Conservation (phyloP, 2,888 invertebrate genomes). For the Invenusta paracnida region DNA sequence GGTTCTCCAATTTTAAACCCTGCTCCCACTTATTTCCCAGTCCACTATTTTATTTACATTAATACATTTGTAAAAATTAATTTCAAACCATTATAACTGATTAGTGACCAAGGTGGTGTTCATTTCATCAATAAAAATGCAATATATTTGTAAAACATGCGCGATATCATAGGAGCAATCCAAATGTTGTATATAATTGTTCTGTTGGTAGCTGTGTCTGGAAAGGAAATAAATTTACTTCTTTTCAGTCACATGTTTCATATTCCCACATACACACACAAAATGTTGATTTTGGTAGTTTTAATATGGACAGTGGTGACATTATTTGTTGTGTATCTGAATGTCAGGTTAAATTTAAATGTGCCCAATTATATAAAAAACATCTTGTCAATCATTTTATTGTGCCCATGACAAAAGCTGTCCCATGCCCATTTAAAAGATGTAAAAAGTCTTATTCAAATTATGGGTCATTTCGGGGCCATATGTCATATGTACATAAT, state of each 20-base stretch:
- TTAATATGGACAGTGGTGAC: neutral
- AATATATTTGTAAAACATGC: neutral
- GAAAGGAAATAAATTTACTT: neutral
- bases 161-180: neutral
- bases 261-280: neutral
- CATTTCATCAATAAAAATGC: no score
- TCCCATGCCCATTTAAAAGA: neutral
- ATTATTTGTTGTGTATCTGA: neutral
- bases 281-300: no score
- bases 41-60: no score
- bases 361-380: neutral
- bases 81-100: no score
- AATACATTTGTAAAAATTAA: no score
- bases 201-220: neutral
- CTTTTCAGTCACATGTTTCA: neutral
- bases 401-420: neutral
- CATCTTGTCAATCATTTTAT: neutral
- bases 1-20: no score
- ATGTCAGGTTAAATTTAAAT: neutral
- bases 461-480: neutral
- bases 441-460: neutral
- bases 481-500: no score
- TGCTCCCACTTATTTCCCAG: no score
- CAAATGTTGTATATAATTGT: neutral
- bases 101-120: no score